phyloP scores from a whole-genome alignment of 2,888 invertebrate species.

The Tenthredo mesomela region DNA sequence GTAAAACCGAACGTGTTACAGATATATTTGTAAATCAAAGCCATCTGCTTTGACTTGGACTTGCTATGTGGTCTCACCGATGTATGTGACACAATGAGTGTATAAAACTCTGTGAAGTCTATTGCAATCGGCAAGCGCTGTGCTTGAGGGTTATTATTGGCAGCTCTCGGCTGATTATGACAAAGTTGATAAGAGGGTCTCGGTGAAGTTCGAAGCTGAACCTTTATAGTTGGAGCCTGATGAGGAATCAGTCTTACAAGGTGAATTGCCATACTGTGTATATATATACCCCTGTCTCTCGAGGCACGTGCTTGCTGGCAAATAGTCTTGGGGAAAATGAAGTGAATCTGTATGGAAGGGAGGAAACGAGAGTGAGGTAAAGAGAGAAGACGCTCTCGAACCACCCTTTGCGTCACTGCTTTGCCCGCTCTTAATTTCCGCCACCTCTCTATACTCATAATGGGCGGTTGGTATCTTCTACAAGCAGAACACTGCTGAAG shows the following conservation, averaged over 20 bases:
- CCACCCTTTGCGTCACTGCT: neutral
- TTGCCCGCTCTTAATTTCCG: neutral
- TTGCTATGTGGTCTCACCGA: too few relatives aligned
- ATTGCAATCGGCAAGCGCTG: neutral
- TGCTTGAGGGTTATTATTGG: neutral
- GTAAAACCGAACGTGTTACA: neutral
- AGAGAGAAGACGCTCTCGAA: neutral
- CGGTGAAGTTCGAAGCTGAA: neutral
- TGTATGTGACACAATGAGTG: too few relatives aligned
- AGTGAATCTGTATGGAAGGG: constrained; percentile 1
- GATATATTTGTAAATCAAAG: neutral
- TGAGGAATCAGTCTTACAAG: neutral
- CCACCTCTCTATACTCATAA: neutral
- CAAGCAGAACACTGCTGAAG: neutral
- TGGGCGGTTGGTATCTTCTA: neutral
- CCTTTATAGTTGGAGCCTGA: neutral
- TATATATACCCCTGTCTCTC: neutral
- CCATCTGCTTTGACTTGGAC: too few relatives aligned
- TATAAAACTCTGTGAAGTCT: too few relatives aligned
- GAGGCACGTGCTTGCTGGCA: constrained; percentile 21
- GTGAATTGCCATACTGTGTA: constrained; percentile 11
- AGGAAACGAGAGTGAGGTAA: neutral
- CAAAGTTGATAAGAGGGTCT: neutral
- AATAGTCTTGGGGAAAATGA: constrained; percentile 21
- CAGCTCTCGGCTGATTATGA: neutral